Evolutionary conservation across 64 coral and sea anemone species (phyloP).

Genomic region (Catalaphyllia jardinei): DNA sequence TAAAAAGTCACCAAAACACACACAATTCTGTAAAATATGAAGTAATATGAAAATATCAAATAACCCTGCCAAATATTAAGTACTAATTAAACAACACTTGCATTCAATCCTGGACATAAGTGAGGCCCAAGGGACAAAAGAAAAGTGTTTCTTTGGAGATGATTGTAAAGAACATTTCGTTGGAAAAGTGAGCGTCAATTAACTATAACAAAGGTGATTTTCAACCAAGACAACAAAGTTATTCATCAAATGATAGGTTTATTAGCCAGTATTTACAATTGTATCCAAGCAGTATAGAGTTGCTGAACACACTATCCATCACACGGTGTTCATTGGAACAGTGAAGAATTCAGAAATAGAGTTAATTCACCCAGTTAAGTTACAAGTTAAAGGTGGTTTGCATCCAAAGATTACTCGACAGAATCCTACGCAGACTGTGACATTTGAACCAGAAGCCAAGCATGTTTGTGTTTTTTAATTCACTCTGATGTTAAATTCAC

Average conservation of each 20-base stretch:
- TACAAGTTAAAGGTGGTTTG: neutral
- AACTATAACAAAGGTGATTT: too few species aligned
- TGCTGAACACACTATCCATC: neutral
- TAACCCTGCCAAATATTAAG: too few species aligned
- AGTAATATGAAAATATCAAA: too few species aligned
- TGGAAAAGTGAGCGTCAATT: too few species aligned
- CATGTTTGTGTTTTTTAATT: neutral
- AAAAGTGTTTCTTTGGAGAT: too few species aligned
- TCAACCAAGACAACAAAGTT: neutral
- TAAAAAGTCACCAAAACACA: too few species aligned
- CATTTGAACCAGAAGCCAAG: neutral
- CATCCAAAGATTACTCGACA: neutral
- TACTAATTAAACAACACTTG: too few species aligned
- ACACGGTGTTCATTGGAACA: neutral
- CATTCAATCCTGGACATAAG: too few species aligned
- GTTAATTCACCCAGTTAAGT: too few species aligned
- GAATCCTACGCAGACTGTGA: neutral
- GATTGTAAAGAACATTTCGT: too few species aligned
- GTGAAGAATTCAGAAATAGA: neutral
- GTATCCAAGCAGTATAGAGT: neutral
- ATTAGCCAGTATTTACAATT: constrained; percentile 12
- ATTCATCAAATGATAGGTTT: neutral
- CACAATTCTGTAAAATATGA: too few species aligned
- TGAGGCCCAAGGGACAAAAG: too few species aligned
- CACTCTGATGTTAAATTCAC: constrained; percentile 26